Evolutionary conservation across 92 coral and sea anemone genomes (phyloP), one percentile per base, ranked within the genome.

Genomic region (Pocillopora meandrina): DNA sequence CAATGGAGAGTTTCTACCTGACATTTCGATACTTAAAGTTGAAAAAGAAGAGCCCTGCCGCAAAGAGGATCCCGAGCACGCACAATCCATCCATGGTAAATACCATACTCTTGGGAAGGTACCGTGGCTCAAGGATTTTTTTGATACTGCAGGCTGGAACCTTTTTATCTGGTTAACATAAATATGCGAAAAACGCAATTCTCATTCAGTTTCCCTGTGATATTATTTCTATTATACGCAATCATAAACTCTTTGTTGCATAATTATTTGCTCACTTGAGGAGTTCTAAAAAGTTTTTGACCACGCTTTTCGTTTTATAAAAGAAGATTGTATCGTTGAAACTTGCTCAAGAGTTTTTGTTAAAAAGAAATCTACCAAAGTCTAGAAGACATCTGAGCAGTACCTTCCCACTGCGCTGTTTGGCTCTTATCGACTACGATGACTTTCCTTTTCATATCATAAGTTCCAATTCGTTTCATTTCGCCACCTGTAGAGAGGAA

Each of bases 361-460:
- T 26, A 26, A 26, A 42, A 26, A 26, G 31, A 26, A 26, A 26
- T 26, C 31, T 26, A 26, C 4, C 52, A 42, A 42, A 42, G 4
- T 42, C 8, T 42, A 42, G 52, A 26, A 42, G 52, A 42, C 52
- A 42, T 42, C 49, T 42, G 0, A 42, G 49, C 7, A 42, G 18
- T 68, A 91, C 97, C 97, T 60, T 83, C 85, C 97, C 97, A 93
- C 47, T 52, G 56, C 31, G 83, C 90, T 31, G 85, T 84, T 10
- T 65, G 86, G 23, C 87, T 82, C 42, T 71, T 66, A 12, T 77
- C 77, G 16, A 77, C 61, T 26, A 67, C 79, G 47, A 93, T 79
- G 2, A 81, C 56, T 56, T 89, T 84, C 61, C 36, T 26, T 59
- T 62, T 71, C 94, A 93, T 91, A 69, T 82, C 81, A 69, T 88